phyloP scores from a whole-genome alignment of 2,797 vertebrate genomes.

The Thripadectes ignobilis region DNA sequence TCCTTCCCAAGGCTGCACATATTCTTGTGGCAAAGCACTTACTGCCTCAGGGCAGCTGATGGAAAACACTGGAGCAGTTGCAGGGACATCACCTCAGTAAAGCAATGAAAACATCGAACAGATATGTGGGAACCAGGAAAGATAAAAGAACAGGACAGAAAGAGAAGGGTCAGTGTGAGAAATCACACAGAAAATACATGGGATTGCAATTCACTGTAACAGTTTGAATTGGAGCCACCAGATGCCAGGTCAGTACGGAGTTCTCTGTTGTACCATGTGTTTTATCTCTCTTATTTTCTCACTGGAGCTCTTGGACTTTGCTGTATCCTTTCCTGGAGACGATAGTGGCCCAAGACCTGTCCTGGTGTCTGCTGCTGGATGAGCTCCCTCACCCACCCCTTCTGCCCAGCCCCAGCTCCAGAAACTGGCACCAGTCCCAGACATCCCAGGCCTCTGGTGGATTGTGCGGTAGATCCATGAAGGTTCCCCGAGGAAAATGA shows the following conservation, averaged over 20 bases:
- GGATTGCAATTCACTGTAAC: background rate
- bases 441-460: background rate
- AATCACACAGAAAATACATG: background rate
- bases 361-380: background rate
- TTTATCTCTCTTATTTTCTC: background rate
- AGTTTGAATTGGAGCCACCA: background rate
- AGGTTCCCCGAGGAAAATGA: background rate
- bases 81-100: background rate
- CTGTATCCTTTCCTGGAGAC: background rate
- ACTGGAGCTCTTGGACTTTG: background rate
- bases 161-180: background rate
- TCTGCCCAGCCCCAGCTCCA: accelerated
- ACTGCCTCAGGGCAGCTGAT: background rate
- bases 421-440: background rate
- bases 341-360: background rate
- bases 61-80: background rate
- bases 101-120: background rate
- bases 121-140: background rate
- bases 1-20: background rate
- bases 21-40: background rate
- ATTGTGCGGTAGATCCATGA: background rate
- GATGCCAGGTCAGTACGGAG: background rate
- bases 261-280: background rate
- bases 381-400: background rate
- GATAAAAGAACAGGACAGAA: background rate